These are phyloP conservation scores for Meloidogyne floridensis DNA, from an alignment of 1,140 invertebrate species.

Conservation along the genomic window DNA sequence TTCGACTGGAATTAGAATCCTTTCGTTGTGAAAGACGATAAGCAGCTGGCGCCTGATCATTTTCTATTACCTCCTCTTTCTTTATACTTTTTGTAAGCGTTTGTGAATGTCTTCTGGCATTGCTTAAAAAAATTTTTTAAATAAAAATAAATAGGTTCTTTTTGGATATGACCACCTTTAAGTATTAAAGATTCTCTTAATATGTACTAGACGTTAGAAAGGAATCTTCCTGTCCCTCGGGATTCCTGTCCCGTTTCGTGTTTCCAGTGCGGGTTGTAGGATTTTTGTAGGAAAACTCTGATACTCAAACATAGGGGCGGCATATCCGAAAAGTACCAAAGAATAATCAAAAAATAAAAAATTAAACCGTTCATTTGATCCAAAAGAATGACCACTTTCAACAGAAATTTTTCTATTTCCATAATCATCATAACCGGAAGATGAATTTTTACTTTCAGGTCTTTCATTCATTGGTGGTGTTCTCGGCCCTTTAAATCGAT, in stretches of 20 bases:
- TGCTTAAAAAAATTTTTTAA: background rate
- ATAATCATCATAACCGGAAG: background rate
- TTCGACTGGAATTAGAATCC: background rate
- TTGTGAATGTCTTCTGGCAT: background rate
- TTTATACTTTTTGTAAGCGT: background rate
- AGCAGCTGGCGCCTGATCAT: slow-evolving; percentile 14
- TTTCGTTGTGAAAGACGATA: slow-evolving; percentile 11
- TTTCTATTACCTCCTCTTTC: background rate
- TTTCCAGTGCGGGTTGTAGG: too few relatives aligned
- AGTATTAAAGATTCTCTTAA: too few relatives aligned
- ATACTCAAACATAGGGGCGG: too few relatives aligned
- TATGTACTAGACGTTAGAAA: too few relatives aligned
- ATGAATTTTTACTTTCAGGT: background rate
- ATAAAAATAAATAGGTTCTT: too few relatives aligned
- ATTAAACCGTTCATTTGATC: background rate
- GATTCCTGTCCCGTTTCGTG: too few relatives aligned
- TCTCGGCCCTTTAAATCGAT: slow-evolving; percentile 2
- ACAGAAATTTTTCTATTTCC: background rate
- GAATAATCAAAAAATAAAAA: background rate
- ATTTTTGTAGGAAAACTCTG: too few relatives aligned
- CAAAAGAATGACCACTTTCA: background rate
- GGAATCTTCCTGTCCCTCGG: too few relatives aligned
- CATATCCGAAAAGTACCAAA: too few relatives aligned
- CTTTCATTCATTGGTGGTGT: slow-evolving; percentile 1
- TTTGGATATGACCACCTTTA: too few relatives aligned